These are phyloP conservation scores for Rousettus madagascariensis DNA, from an alignment of 2,797 vertebrate species.

Conservation along the genomic window DNA sequence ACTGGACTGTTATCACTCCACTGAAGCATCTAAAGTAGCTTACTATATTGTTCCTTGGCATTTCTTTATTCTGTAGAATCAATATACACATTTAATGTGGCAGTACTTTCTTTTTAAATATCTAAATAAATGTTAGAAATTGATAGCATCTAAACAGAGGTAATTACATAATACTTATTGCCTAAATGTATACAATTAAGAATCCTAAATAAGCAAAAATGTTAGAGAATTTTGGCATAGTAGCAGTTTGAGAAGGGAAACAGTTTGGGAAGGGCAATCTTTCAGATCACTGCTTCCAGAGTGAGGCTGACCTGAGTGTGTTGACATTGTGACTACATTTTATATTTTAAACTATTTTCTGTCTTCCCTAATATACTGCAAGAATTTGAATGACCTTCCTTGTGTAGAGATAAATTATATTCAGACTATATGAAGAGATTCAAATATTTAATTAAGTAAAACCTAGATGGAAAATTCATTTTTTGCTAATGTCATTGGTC, in stretches of 20 bases:
- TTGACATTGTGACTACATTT: not conserved
- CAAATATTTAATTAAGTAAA: not conserved
- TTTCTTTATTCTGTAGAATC: not conserved
- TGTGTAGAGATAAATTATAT: not conserved
- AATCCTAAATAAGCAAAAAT: not conserved
- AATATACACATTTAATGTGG: not conserved
- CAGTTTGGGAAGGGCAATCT: not conserved
- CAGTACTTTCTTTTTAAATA: not conserved
- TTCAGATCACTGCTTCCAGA: not conserved
- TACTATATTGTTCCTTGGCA: not conserved
- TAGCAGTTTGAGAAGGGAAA: not conserved
- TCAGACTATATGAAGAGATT: not conserved
- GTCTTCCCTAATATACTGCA: not conserved
- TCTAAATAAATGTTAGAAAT: conserved; percentile 14
- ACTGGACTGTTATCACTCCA: not conserved
- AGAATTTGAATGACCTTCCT: not conserved
- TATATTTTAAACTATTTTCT: not conserved
- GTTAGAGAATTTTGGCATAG: not conserved
- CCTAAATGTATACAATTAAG: not conserved
- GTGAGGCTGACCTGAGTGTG: not conserved
- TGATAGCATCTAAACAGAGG: not conserved
- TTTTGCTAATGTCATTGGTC: not conserved
- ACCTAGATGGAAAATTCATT: not conserved
- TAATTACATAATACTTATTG: not conserved
- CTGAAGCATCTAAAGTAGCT: not conserved